Percentiles rank a stretch among this genome's conserved stretches.
Conservation (phyloP, 2,113 vertebrate genomes). For the Bucco capensis region DNA sequence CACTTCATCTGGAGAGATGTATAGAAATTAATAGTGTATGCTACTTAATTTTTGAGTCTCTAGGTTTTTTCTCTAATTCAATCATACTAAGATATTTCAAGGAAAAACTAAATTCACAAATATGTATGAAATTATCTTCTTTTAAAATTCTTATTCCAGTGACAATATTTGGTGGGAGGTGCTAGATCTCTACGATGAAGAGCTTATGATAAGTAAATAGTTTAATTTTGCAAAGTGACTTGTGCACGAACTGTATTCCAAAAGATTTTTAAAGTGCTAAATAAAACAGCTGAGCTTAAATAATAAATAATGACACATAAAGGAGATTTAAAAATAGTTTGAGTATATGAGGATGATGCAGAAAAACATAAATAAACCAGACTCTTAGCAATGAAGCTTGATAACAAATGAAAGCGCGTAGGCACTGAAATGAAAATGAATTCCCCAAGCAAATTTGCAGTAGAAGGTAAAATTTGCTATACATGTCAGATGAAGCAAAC, state of each 20-base stretch:
- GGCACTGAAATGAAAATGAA: neutral
- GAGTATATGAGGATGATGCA: neutral
- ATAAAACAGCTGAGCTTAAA: conserved; percentile 17
- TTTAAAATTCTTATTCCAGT: neutral
- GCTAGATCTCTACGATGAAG: neutral
- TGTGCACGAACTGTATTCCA: neutral
- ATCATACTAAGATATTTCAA: neutral
- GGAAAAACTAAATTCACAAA: neutral
- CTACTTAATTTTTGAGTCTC: neutral
- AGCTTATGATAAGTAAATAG: neutral
- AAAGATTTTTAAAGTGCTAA: conserved; percentile 4
- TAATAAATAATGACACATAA: conserved; percentile 39
- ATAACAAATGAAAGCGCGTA: neutral
- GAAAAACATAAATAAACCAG: neutral
- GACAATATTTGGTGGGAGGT: neutral
- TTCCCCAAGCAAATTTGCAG: neutral
- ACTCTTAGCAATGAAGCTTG: neutral
- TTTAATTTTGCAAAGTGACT: neutral
- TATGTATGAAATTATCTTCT: neutral
- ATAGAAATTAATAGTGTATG: neutral
- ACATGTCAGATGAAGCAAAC: neutral
- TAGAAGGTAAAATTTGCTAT: neutral
- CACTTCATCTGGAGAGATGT: neutral
- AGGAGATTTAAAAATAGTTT: conserved; percentile 14
- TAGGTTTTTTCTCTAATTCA: neutral